Evolutionary conservation across 2,888 invertebrate species (phyloP), one percentile per base, ranked within the genome.

Genomic region (Limulus polyphemus): DNA sequence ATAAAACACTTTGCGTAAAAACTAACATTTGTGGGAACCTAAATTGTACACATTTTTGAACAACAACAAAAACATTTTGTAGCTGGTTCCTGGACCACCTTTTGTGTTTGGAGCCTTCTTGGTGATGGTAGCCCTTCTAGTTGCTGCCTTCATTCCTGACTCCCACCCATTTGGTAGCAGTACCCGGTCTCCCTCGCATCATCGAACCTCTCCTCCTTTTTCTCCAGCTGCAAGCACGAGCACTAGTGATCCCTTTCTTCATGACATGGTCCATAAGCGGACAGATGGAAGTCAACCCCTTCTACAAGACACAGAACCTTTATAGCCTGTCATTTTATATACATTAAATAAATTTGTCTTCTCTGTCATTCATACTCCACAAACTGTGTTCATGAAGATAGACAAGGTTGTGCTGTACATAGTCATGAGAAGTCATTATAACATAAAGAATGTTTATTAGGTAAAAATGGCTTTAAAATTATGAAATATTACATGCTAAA

Each of bases 81-180:
- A 89, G 80, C 79, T 92, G 75, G 85, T 97, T 74, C 97, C 97
- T 50, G 99, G 99, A 1, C 99, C 99, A 62, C 98, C 99, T 13
- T 99, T 99, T 78, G 91, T 98, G 67, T 89, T 98, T 78, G 99
- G 99, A 65, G 94, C 98, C 60, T 81, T 98, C 75, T 83, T 99
- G 78, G 98, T 98, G 70, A 87, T 98, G 72, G 87, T 93, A 77
- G 98, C 98, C 65, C 83, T 99, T 72, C 80, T 97, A 72, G 94
- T 98, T 47, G 77, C 79, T 11, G 75, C 77, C 50, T 77, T 79
- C 69, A 79, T 80, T 58, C 79, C 79, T 11, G 74, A 75, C 57
- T 61, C 17, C 13, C 54, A 52, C 4, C 32, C 32, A 32, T 32
- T 32, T 32, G 32, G 32, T 32, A 32, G 32, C 32, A 32, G 32